Evolutionary conservation across 1,140 invertebrate species (phyloP), one percentile per base, ranked within the genome.

Genomic region (Liolophura sinensis): DNA sequence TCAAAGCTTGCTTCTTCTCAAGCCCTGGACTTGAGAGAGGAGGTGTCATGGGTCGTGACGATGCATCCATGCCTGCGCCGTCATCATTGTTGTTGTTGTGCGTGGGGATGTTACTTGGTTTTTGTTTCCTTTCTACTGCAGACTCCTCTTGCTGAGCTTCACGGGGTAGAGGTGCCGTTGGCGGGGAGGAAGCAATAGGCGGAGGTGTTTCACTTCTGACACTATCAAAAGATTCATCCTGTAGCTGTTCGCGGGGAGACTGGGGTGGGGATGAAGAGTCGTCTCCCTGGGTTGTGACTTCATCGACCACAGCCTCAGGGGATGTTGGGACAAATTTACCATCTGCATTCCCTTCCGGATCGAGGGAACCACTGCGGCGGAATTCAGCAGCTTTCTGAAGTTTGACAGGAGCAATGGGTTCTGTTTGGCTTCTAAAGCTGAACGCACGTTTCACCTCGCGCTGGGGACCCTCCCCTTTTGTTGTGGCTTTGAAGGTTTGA

Each of bases 371-470:
- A 40, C 31, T 40, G 31, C 76, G 73, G 60, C 67, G 65, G 52
- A 80, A 80, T 56, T 78, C 75, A 24, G 71, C 64, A 22, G 78
- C 78, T 55, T 80, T 80, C 52, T 77, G 78, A 55, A 80, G 69
- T 40, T 40, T 40, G 15, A 76, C 69, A 14, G 76, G 70, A 0
- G 67, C 65, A n/a, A 73, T 56, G 66, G 47, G 73, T 73, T 67
- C 25, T 69, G 63, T 14, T 75, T 71, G 61, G 40, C 62, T 64
- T 16, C 72, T 71, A 69, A 80, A 80, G 69, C 78, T 80, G 56
- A 78, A 71, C 46, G 78, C 78, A 48, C 77, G 67, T 20, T 73
- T 68, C 0, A 78, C 69, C 54, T 76, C 74, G n/a, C 56, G 60
- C 46, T 59, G 65, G 9, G 60, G 64, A 20, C 50, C 54, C 31